Evolutionary conservation across 2,797 vertebrate genomes (phyloP).

Genomic region (Crypturellus tataupa): DNA sequence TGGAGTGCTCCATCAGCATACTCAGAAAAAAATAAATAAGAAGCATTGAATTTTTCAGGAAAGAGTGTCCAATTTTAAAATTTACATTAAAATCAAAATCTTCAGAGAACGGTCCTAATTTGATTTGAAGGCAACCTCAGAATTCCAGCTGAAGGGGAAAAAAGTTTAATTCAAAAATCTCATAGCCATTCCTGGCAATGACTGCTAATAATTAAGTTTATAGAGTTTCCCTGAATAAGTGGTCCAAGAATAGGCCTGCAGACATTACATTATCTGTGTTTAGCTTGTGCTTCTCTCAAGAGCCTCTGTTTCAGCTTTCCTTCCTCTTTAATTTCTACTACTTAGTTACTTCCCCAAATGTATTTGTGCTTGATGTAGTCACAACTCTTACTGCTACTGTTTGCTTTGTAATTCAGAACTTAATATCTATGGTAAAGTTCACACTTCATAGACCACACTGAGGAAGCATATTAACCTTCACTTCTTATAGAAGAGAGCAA

Average conservation of each 20-base stretch:
- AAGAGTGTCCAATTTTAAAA: neutral
- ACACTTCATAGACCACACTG: slow-evolving; percentile 9
- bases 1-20: neutral
- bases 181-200: neutral
- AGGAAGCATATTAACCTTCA: neutral
- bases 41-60: neutral
- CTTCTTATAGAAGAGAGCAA: slow-evolving; percentile 28
- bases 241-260: neutral
- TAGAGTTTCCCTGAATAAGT: neutral
- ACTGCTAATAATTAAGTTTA: slow-evolving; percentile 24
- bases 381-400: slow-evolving; percentile 2
- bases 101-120: neutral
- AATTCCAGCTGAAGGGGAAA: slow-evolving; percentile 12
- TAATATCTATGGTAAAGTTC: slow-evolving; percentile 7
- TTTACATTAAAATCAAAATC: neutral
- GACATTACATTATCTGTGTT: slow-evolving; percentile 16
- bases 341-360: neutral
- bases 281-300: slow-evolving; percentile 2
- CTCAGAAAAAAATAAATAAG: neutral
- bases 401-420: slow-evolving; percentile 48
- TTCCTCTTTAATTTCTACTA: neutral
- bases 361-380: neutral
- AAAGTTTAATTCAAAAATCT: slow-evolving; percentile 19
- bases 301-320: neutral
- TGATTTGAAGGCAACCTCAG: neutral